Conservation (phyloP, 2,888 invertebrate genomes). For the Brachyopa scutellaris region DNA sequence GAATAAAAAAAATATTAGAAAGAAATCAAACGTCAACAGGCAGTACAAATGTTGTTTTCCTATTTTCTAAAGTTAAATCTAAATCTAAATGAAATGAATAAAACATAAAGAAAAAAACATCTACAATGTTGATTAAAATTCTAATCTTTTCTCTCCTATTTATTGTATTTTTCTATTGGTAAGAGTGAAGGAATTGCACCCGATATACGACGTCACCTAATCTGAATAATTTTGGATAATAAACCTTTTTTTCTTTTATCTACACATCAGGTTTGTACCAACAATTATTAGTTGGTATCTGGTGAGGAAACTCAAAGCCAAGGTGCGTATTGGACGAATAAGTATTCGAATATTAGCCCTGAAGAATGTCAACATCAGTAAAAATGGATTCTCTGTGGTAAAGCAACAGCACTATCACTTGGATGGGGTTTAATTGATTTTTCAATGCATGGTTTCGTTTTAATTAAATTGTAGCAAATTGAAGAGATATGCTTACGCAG, state of each 20-base stretch:
- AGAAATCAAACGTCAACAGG: slow-evolving; percentile 44
- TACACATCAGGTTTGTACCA: slow-evolving; percentile 87
- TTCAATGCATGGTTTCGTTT: slow-evolving; percentile 21
- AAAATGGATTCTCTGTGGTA: slow-evolving; percentile 90
- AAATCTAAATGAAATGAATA: slow-evolving; percentile 13
- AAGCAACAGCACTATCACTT: slow-evolving; percentile 81
- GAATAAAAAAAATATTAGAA: not conserved
- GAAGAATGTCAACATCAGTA: slow-evolving; percentile 90
- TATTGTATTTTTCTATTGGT: slow-evolving; percentile 79
- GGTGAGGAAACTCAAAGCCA: slow-evolving; percentile 90
- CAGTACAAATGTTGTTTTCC: slow-evolving; percentile 45
- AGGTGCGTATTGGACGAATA: slow-evolving; percentile 90
- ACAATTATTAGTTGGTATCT: slow-evolving; percentile 90
- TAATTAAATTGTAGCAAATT: slow-evolving; percentile 85
- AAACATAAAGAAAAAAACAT: slow-evolving; percentile 3
- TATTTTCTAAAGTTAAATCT: slow-evolving; percentile 27
- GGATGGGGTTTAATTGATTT: slow-evolving; percentile 72
- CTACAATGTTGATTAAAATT: slow-evolving; percentile 77
- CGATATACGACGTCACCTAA: slow-evolving; percentile 14
- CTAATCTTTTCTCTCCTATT: slow-evolving; percentile 75
- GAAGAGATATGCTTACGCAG: slow-evolving; percentile 93
- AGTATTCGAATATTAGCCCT: slow-evolving; percentile 89
- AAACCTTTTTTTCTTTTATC: not conserved
- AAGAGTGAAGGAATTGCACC: slow-evolving; percentile 59
- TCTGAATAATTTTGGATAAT: slow-evolving; percentile 17